A percentile compares a stretch with the other conserved stretches of the same genome.
phyloP scores from a whole-genome alignment of 1,140 invertebrate species.

The Eriosoma lanigerum region DNA sequence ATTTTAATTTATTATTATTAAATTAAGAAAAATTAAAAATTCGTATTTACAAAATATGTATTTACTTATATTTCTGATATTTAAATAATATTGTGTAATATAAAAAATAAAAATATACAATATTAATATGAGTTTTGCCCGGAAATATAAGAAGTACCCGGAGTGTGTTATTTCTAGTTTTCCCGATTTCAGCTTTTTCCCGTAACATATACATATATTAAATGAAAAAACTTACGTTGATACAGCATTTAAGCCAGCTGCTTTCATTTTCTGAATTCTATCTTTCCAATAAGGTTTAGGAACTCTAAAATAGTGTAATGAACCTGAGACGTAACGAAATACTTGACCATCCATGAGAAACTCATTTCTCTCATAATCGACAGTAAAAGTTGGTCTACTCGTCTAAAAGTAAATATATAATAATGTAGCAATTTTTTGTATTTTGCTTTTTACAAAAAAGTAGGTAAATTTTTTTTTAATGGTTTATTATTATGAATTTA shows the following conservation, averaged over 20 bases:
- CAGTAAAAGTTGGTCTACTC: constrained; percentile 57
- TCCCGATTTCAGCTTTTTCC: no score
- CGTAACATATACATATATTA: not conserved
- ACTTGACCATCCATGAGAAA: constrained; percentile 82
- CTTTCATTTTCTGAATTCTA: constrained; percentile 76
- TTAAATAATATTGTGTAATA: no score
- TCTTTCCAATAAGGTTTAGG: constrained; percentile 82
- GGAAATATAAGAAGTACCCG: no score
- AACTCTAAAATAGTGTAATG: constrained; percentile 88
- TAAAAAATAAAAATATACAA: no score
- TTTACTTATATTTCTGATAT: no score
- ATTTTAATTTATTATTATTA: no score
- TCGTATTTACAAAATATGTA: no score
- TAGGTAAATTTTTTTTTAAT: not conserved
- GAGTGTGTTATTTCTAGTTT: no score
- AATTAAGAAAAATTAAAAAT: no score
- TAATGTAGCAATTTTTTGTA: no score
- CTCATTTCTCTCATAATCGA: constrained; percentile 74
- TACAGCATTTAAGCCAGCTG: constrained; percentile 56
- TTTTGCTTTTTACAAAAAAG: no score
- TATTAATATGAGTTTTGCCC: no score
- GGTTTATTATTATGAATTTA: not conserved
- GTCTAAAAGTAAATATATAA: constrained; percentile 6
- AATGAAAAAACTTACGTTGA: constrained; percentile 53
- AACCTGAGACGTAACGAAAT: constrained; percentile 82